Percentiles rank a stretch among this genome's conserved stretches.
These are phyloP conservation scores for Taeniopygia guttata DNA, from an alignment of 2,797 vertebrate species.

Conservation along the genomic window DNA sequence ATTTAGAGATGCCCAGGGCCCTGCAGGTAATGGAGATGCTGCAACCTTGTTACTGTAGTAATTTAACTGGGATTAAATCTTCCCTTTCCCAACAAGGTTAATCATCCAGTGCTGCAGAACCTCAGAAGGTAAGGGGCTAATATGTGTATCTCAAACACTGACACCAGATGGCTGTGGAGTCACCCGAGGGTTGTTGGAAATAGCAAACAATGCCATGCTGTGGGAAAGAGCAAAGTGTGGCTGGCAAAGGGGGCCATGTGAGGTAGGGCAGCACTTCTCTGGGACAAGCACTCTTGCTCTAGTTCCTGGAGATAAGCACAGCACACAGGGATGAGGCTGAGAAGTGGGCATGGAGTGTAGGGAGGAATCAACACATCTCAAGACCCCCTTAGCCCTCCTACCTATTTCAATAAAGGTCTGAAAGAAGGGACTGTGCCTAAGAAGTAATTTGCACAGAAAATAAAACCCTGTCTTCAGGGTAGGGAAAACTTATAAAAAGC, in stretches of 20 bases:
- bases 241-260: not conserved
- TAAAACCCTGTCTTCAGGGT: not conserved
- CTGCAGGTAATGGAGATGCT: not conserved
- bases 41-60: not conserved
- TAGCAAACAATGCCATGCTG: not conserved
- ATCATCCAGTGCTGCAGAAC: not conserved
- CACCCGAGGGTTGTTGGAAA: not conserved
- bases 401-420: not conserved
- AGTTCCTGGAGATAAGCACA: not conserved
- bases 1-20: not conserved
- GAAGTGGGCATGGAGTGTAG: not conserved
- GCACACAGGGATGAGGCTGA: not conserved
- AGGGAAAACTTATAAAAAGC: too few relatives aligned
- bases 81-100: not conserved
- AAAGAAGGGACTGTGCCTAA: not conserved
- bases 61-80: not conserved
- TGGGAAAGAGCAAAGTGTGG: not conserved
- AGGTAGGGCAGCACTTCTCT: not conserved
- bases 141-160: not conserved
- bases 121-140: not conserved
- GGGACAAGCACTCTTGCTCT: not conserved
- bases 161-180: not conserved
- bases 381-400: not conserved
- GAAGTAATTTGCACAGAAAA: not conserved
- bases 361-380: not conserved